These are phyloP conservation scores for Musca domestica DNA, from an alignment of 1,140 invertebrate genomes.

Conservation along the genomic window DNA sequence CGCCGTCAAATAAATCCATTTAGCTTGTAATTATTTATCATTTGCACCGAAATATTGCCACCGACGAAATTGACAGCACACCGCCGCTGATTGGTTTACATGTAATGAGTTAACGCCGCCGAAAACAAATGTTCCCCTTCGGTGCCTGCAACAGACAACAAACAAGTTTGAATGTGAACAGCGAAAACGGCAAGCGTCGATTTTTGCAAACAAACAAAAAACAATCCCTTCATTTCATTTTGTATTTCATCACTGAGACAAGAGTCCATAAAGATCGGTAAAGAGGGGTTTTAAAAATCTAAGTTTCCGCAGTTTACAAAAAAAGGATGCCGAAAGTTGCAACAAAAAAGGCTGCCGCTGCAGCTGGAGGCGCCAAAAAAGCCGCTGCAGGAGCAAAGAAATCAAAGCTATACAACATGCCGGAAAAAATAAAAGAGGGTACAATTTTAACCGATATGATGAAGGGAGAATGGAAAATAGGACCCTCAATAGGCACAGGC, in stretches of 20 bases:
- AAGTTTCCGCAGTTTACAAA: too few species aligned
- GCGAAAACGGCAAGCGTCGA: slow-evolving; percentile 7
- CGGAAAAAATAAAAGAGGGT: slow-evolving; percentile 72
- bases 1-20: too few species aligned
- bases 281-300: too few species aligned
- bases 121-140: too few species aligned
- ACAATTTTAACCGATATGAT: slow-evolving; percentile 72
- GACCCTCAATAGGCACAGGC: slow-evolving; percentile 83
- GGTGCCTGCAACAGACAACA: background rate
- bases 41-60: too few species aligned
- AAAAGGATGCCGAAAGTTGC: slow-evolving; percentile 39
- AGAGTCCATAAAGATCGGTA: too few species aligned
- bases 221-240: background rate
- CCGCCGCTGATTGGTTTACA: too few species aligned
- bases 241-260: too few species aligned
- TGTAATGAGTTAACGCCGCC: too few species aligned
- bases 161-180: slow-evolving; percentile 9
- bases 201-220: background rate
- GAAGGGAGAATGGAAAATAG: slow-evolving; percentile 81
- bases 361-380: slow-evolving; percentile 29
- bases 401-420: slow-evolving; percentile 70
- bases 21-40: too few species aligned
- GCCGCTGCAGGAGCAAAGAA: slow-evolving; percentile 54
- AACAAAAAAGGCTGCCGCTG: slow-evolving; percentile 32
- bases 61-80: too few species aligned